These are phyloP conservation scores for Megaleporinus macrocephalus DNA, from an alignment of 2,113 vertebrate genomes.

Conservation along the genomic window DNA sequence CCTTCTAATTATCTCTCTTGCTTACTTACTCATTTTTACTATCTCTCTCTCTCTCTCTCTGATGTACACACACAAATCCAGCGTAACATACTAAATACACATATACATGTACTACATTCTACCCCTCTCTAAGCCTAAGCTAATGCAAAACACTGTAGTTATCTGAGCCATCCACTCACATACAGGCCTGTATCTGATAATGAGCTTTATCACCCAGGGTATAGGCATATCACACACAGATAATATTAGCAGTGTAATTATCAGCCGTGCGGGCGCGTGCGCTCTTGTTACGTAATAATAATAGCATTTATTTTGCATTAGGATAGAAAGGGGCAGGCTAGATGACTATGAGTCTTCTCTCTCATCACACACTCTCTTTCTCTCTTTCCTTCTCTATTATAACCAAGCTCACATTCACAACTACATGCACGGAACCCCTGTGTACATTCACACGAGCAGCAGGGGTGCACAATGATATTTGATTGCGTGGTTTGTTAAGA, in stretches of 20 bases:
- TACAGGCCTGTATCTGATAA: slow-evolving; percentile 16
- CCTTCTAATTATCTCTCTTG: background rate
- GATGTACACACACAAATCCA: background rate
- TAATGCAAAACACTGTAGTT: slow-evolving; percentile 2
- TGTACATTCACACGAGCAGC: background rate
- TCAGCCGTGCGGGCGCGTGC: slow-evolving; percentile 53
- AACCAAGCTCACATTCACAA: no score
- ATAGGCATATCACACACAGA: slow-evolving; percentile 27
- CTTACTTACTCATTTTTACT: background rate
- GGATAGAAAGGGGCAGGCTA: slow-evolving; percentile 33
- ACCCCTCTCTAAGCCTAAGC: background rate
- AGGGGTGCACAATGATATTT: no score
- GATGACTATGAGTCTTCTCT: background rate
- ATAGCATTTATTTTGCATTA: slow-evolving; percentile 60
- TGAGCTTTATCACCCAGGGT: slow-evolving; percentile 22
- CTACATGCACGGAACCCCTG: no score
- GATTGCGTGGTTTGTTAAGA: no score
- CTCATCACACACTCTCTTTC: background rate
- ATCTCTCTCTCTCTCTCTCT: background rate
- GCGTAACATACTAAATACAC: background rate
- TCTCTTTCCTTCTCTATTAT: background rate
- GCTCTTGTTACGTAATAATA: slow-evolving; percentile 65
- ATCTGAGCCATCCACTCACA: slow-evolving; percentile 15
- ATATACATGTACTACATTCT: background rate
- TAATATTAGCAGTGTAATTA: slow-evolving; percentile 59